phyloP scores from a whole-genome alignment of 2,113 vertebrate species.

The Oncorhynchus nerka region DNA sequence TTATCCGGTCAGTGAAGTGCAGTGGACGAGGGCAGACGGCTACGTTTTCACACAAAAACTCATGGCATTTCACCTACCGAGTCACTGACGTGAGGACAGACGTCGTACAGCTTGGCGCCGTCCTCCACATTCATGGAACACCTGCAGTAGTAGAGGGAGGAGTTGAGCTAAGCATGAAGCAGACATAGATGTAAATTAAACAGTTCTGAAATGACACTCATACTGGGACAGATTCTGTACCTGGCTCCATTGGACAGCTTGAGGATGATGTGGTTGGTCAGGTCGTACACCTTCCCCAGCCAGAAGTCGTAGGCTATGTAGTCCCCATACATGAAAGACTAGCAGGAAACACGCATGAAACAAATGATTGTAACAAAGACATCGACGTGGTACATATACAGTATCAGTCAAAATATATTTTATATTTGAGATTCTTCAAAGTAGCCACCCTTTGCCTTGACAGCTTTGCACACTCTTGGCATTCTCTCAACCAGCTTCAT shows the following conservation, averaged over 20 bases:
- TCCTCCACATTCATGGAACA: slow-evolving; percentile 99
- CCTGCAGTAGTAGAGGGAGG: slow-evolving; percentile 59
- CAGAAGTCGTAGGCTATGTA: slow-evolving; percentile 98
- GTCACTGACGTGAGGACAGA: slow-evolving; percentile 96
- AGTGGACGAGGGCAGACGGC: too few species aligned
- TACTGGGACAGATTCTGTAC: slow-evolving; percentile 61
- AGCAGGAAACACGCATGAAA: not conserved
- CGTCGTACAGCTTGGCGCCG: slow-evolving; percentile 94
- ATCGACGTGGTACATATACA: not conserved
- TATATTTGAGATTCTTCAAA: too few species aligned
- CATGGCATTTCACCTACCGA: slow-evolving; percentile 75
- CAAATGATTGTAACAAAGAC: not conserved
- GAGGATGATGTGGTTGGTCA: slow-evolving; percentile 96
- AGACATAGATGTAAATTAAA: too few species aligned
- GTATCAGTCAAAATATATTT: not conserved
- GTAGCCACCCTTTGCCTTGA: too few species aligned
- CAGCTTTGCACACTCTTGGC: too few species aligned
- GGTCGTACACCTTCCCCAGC: slow-evolving; percentile 96
- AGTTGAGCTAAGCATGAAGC: too few species aligned
- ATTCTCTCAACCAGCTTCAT: too few species aligned
- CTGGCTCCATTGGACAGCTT: slow-evolving; percentile 97
- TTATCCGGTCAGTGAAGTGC: too few species aligned
- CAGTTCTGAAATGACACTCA: not conserved
- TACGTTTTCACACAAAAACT: too few species aligned
- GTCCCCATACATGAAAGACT: slow-evolving; percentile 99